A percentile compares a stretch with the other conserved stretches of the same genome.
These are phyloP conservation scores for Drosophila truncata DNA, from an alignment of 1,140 invertebrate species.

Conservation along the genomic window DNA sequence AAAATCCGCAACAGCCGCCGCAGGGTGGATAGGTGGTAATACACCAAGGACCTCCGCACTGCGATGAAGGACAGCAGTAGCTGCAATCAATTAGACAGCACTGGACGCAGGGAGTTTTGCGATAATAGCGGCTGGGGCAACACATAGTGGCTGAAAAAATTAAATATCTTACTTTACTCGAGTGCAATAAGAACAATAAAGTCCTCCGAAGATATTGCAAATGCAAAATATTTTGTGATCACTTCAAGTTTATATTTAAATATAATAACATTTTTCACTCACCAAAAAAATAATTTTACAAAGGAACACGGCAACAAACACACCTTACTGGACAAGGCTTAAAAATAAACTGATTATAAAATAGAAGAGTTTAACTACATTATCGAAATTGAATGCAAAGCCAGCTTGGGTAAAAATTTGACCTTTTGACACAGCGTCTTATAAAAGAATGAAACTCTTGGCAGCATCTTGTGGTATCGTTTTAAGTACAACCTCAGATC, in stretches of 20 bases:
- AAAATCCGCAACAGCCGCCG: constrained; percentile 14
- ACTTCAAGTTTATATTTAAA: not conserved
- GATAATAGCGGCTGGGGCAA: constrained; percentile 60
- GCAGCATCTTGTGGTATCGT: not conserved
- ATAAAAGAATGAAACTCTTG: too few species aligned
- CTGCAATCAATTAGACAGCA: constrained; percentile 65
- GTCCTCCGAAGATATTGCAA: not conserved
- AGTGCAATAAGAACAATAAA: not conserved
- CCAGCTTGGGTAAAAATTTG: not conserved
- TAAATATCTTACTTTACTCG: not conserved
- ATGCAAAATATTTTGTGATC: not conserved
- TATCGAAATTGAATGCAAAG: not conserved
- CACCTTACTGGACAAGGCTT: constrained; percentile 5
- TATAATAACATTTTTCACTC: not conserved
- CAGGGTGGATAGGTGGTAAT: constrained; percentile 2
- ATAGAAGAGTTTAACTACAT: not conserved
- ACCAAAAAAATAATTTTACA: not conserved
- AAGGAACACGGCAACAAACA: not conserved
- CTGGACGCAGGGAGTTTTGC: constrained; percentile 57
- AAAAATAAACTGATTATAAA: not conserved
- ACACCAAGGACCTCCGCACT: constrained; percentile 21
- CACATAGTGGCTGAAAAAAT: constrained; percentile 44
- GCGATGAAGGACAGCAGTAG: constrained; percentile 51
- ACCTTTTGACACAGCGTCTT: too few species aligned
- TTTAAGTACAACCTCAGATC: not conserved